These are phyloP conservation scores for Pseudopleuronectes americanus DNA, from an alignment of 2,797 vertebrate genomes.

Conservation along the genomic window DNA sequence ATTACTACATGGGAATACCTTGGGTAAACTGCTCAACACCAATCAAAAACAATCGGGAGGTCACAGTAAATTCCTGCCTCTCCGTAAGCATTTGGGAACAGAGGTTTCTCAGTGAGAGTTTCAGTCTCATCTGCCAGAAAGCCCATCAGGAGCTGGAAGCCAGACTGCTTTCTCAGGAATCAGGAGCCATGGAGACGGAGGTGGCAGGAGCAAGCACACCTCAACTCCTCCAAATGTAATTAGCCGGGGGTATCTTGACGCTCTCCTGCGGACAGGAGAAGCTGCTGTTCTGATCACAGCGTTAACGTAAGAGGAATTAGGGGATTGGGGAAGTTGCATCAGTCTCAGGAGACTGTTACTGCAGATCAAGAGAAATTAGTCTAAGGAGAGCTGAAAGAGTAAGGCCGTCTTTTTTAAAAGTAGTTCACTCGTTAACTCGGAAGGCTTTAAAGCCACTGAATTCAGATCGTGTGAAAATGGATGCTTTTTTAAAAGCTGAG, in stretches of 20 bases:
- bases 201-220: conserved; percentile 26
- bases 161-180: conserved; percentile 40
- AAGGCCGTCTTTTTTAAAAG: too few species aligned
- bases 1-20: conserved; percentile 58
- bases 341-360: background rate
- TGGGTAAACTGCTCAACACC: conserved; percentile 54
- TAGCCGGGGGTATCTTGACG: conserved; percentile 9
- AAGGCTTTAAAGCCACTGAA: background rate
- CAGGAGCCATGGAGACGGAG: conserved; percentile 35
- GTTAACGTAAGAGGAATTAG: background rate
- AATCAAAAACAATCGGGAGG: conserved; percentile 63
- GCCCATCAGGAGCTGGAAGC: conserved; percentile 65
- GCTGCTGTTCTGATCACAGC: background rate
- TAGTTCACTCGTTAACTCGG: background rate
- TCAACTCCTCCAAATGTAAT: conserved; percentile 32
- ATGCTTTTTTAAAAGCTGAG: conserved; percentile 38
- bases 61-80: conserved; percentile 54
- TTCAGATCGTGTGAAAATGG: background rate
- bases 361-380: background rate
- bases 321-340: background rate
- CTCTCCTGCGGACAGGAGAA: background rate
- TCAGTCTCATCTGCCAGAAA: conserved; percentile 65
- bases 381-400: background rate
- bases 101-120: conserved; percentile 66
- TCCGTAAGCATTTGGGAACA: conserved; percentile 60